A percentile compares a stretch with the other conserved stretches of the same genome.
These are phyloP conservation scores for Cinclus cinclus DNA, from an alignment of 2,113 vertebrate species.

Conservation along the genomic window DNA sequence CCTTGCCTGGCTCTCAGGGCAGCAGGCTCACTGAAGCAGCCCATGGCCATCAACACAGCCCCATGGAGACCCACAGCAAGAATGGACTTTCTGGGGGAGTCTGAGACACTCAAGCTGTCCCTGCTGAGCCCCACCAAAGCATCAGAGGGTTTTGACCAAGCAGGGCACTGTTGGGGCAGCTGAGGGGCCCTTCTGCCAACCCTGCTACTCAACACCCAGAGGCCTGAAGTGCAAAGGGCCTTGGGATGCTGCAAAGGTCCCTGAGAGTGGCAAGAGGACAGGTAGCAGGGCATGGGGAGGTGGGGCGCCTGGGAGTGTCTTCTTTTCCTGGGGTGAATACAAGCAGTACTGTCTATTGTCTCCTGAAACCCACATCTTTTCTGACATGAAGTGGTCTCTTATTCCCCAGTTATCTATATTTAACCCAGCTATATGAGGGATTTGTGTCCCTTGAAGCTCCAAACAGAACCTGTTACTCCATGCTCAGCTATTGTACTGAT, in stretches of 20 bases:
- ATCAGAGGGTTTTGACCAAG: background rate
- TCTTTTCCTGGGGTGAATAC: background rate
- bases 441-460: background rate
- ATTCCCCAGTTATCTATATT: background rate
- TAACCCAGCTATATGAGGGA: background rate
- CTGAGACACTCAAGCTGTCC: background rate
- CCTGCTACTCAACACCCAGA: background rate
- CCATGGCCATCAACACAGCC: background rate
- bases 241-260: background rate
- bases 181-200: background rate
- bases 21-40: background rate
- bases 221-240: background rate
- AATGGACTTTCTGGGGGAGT: background rate
- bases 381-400: background rate
- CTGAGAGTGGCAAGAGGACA: background rate
- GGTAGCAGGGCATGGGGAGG: background rate
- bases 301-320: accelerated
- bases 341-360: background rate
- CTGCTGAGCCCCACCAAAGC: accelerated
- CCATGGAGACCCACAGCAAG: background rate
- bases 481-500: background rate
- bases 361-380: background rate
- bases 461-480: background rate
- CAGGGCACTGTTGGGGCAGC: background rate
- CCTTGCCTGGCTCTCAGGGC: background rate